Evolutionary conservation across 2,113 vertebrate species (phyloP).

Genomic region (Rallus limicola): DNA sequence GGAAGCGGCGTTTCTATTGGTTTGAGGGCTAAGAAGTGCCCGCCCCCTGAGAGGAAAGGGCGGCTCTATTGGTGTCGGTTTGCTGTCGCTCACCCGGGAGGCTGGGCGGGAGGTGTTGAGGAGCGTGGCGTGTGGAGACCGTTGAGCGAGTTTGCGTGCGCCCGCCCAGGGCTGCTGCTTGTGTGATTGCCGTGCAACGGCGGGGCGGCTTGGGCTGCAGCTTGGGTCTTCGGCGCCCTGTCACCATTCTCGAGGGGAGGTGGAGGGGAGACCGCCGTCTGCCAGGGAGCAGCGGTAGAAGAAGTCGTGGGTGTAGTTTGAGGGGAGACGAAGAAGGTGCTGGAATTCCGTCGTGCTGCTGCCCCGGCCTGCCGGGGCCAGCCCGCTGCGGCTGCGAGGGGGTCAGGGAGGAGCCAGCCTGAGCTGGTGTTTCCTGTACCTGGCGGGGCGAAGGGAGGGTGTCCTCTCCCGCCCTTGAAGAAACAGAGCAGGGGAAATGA

Average conservation of each 20-base stretch:
- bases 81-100: slow-evolving; percentile 9
- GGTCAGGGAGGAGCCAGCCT: neutral
- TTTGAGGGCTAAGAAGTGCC: neutral
- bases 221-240: rapidly evolving
- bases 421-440: neutral
- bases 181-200: rapidly evolving
- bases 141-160: neutral
- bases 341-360: slow-evolving; percentile 16
- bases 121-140: slow-evolving; percentile 6
- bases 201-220: rapidly evolving
- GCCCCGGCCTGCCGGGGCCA: slow-evolving; percentile 2
- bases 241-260: too few species aligned
- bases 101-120: neutral
- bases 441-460: neutral
- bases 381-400: neutral
- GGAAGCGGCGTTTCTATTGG: slow-evolving; percentile 50
- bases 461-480: too few species aligned
- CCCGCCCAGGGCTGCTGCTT: neutral
- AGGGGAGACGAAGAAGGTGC: slow-evolving; percentile 56
- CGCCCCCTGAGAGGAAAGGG: neutral
- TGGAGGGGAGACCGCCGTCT: too few species aligned
- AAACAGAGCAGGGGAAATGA: too few species aligned
- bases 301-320: neutral
- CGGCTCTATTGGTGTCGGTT: rapidly evolving
- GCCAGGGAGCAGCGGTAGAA: neutral